A percentile compares a stretch with the other conserved stretches of the same genome.
phyloP scores from a whole-genome alignment of 2,797 vertebrate genomes.

The Emydoidea blandingii region DNA sequence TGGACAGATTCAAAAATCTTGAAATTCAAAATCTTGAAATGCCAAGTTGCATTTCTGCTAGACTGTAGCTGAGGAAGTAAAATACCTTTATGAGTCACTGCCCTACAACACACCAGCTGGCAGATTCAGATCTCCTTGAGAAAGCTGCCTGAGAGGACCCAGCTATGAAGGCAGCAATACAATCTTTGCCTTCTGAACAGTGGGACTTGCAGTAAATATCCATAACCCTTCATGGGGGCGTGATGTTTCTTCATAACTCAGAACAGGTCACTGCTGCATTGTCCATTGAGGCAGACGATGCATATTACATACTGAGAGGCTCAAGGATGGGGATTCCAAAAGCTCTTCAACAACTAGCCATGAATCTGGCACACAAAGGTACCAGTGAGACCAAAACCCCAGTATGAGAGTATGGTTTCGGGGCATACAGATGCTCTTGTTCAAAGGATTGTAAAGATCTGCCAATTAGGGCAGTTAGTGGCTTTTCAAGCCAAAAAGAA shows the following conservation, averaged over 20 bases:
- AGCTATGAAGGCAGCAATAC: constrained; percentile 10
- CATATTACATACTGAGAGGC: background rate
- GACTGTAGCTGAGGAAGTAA: constrained; percentile 14
- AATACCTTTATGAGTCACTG: constrained; percentile 37
- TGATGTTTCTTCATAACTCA: background rate
- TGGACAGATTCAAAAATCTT: constrained; percentile 45
- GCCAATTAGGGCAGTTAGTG: accelerated
- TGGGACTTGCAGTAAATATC: background rate
- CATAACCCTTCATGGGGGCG: background rate
- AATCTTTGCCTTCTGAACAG: constrained; percentile 6
- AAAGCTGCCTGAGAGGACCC: constrained; percentile 36
- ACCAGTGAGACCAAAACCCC: background rate
- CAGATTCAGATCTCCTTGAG: background rate
- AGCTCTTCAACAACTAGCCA: background rate
- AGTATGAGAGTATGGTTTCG: background rate
- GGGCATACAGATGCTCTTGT: background rate
- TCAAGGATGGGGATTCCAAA: background rate
- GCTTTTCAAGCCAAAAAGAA: background rate
- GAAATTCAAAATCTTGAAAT: constrained; percentile 26
- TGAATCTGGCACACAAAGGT: background rate
- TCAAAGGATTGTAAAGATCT: background rate
- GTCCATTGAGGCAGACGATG: background rate
- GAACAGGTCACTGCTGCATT: accelerated
- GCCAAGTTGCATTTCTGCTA: background rate
- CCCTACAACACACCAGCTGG: background rate